phyloP scores from a whole-genome alignment of 2,113 vertebrate genomes.

The Danionella cerebrum region DNA sequence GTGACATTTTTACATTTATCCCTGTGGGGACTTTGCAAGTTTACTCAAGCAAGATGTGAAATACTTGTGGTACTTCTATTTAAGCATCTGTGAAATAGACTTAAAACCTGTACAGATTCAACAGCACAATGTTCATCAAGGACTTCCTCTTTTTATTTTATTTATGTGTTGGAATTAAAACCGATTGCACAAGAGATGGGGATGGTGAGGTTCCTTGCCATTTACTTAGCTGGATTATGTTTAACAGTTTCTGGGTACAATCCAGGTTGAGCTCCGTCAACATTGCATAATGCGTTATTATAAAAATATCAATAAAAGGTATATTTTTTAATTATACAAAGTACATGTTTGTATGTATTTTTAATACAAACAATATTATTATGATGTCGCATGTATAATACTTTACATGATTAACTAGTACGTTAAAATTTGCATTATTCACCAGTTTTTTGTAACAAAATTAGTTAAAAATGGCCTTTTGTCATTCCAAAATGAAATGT shows the following conservation, averaged over 20 bases:
- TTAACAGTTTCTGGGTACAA: background rate
- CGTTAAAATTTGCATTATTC: too few relatives aligned
- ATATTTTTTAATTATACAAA: too few relatives aligned
- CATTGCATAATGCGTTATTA: background rate
- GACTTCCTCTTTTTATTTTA: background rate
- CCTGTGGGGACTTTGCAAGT: background rate
- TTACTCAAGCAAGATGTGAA: background rate
- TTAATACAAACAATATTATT: too few relatives aligned
- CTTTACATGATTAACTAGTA: too few relatives aligned
- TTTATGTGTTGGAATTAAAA: constrained; percentile 7
- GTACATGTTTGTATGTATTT: too few relatives aligned
- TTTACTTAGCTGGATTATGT: background rate
- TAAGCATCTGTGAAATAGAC: constrained; percentile 23
- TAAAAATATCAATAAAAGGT: too few relatives aligned
- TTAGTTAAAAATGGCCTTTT: too few relatives aligned
- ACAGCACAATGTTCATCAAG: constrained; percentile 29
- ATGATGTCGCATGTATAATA: too few relatives aligned
- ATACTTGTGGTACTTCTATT: background rate
- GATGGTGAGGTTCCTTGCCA: constrained; percentile 13
- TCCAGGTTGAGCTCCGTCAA: background rate
- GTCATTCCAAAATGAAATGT: too few relatives aligned
- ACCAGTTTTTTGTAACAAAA: too few relatives aligned
- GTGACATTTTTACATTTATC: background rate
- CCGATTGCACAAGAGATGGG: constrained; percentile 37
- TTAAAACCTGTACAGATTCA: constrained; percentile 7